Base-by-base conservation (phyloP, 2,797 vertebrate species). In the Typhlichthys eigenmanni region DNA sequence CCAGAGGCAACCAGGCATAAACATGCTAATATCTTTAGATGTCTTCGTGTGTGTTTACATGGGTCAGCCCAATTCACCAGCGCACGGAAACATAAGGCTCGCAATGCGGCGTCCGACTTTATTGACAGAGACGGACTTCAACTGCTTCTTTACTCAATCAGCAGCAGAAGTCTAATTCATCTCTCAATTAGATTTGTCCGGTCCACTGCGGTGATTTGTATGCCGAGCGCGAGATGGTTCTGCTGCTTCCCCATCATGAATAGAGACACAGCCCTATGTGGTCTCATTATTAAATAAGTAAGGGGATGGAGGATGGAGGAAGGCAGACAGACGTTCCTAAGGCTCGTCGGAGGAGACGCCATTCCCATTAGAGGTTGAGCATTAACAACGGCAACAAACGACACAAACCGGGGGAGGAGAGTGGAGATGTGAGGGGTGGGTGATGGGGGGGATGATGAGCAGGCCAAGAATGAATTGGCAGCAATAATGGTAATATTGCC, bases 211-310 rank as follows among this genome's bases (percentile, higher is more conserved):
- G 64, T 82, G 80, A 90, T 89, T 81, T 84, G 80, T 81, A 86
- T 85, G 76, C 84, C 83, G 78, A 88, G 80, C 64, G 66, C 14
- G 55, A 87, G 75, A 87, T 80, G 80, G 80, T 89, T 92, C 87
- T 64, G 68, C 82, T 72, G 80, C 76, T 62, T 74, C 79, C 82
- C 92, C 92, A 92, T 92, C 92, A 92, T 92, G 88, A 93, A 92
- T 90, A 91, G 89, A 93, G 89, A 89, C 89, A 88, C 83, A 75
- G 90, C 69, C 89, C 88, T 77, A 82, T 92, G 92, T 85, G 91
- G 92, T 91, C 90, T 91, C 89, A 88, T 93, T 93, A 93, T 92
- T 92, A 87, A 92, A 91, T 94, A 91, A 92, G 89, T 91, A 87
- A 87, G 84, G 74, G 87, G 88, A 92, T 90, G 85, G 84, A 88